Base-by-base conservation (phyloP, 2,888 invertebrate genomes). In the Callyntrura guangdongensis region DNA sequence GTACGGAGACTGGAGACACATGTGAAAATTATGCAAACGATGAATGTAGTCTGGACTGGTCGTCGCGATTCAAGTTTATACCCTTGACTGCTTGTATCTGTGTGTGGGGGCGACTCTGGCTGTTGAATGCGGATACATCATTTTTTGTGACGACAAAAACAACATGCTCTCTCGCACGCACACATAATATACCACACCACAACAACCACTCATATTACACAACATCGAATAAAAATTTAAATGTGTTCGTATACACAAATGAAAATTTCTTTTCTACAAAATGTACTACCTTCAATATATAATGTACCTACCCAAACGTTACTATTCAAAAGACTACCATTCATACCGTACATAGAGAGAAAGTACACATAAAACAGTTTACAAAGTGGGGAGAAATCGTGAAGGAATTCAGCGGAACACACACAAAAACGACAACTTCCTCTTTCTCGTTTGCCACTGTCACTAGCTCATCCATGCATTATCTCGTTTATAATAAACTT, bases 401-500 rank as follows among this genome's bases (percentile, higher is more conserved):
- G 83, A 22, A 36, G 77, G 89, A 89, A 89, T 89, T 20, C 84
- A 53, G 67, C 22, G n/a, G 74, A n/a, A 45, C 17, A 36, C 59
- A 59, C 27, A 45, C 36, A 64, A 22, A 72, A 89, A 83, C 77
- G 53, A 89, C 89, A 84, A 77, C 82, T 89, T 89, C 81, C 82
- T 81, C 61, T 79, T 56, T 61, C 61, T 81, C 56, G 59, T 67
- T 83, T 82, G 12, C 61, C 36, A 36, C 77, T 89, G 89, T 89
- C 89, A 89, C 89, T 84, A 36, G 79, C 77, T 77, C 89, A 84
- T 89, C 84, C 89, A 89, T 89, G 89, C 84, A 89, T 89, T 89
- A 84, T 89, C 84, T 83, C 88, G 89, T 84, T 89, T 89, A 89
- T 89, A 84, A 89, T 84, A 89, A 89, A 84, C 84, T 89, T 89